phyloP scores from a whole-genome alignment of 2,888 invertebrate species.

The Heliconius ismenius region DNA sequence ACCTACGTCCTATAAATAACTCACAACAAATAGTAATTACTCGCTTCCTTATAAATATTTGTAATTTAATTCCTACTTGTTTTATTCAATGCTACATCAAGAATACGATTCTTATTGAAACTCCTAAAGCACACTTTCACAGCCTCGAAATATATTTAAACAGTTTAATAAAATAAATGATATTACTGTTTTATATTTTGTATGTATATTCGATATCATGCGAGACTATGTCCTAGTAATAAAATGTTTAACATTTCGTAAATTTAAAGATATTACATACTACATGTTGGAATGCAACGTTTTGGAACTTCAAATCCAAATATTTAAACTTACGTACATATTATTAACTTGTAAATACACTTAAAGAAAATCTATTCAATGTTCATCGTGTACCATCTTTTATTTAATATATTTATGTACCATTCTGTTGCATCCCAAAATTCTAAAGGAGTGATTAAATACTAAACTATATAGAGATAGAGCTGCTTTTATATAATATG shows the following conservation, averaged over 20 bases:
- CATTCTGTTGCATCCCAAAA: not conserved
- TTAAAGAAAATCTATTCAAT: too few species aligned
- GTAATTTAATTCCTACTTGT: not conserved
- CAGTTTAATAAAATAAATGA: not conserved
- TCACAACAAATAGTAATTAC: too few species aligned
- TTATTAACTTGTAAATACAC: too few species aligned
- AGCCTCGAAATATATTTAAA: not conserved
- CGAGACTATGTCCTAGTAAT: not conserved
- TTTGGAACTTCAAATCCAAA: too few species aligned
- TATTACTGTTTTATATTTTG: not conserved
- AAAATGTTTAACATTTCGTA: not conserved
- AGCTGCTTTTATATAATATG: not conserved
- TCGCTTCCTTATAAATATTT: constrained; percentile 1
- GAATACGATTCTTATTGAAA: not conserved
- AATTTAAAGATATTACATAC: not conserved
- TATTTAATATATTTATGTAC: too few species aligned
- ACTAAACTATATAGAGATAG: not conserved
- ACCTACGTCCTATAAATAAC: too few species aligned
- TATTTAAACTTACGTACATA: too few species aligned
- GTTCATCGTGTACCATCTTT: too few species aligned
- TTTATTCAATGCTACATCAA: not conserved
- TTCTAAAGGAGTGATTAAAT: not conserved
- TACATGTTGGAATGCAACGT: not conserved
- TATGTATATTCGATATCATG: not conserved
- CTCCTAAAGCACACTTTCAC: not conserved